phyloP scores from a whole-genome alignment of 2,113 vertebrate species.

The Lagopus muta region DNA sequence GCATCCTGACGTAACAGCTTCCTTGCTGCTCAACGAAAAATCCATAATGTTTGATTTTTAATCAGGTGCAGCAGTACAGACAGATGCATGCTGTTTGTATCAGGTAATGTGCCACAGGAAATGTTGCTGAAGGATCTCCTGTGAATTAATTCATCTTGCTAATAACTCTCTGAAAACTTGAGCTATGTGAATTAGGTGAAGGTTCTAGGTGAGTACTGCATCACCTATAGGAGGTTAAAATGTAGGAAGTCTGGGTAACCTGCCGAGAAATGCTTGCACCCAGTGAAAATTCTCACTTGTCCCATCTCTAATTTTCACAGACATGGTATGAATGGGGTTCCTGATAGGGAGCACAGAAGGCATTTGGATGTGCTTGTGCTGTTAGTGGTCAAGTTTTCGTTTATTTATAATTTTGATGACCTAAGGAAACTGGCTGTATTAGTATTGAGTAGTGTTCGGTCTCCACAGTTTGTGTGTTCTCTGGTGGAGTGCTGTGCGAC shows the following conservation, averaged over 20 bases:
- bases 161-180: background rate
- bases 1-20: background rate
- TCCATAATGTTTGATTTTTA: conserved; percentile 39
- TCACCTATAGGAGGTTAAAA: background rate
- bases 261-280: background rate
- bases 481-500: background rate
- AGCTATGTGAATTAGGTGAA: background rate
- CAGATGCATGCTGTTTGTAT: background rate
- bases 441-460: background rate
- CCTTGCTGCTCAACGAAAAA: background rate
- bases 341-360: background rate
- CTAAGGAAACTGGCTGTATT: background rate
- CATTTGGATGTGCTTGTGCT: background rate
- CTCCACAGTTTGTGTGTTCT: fast-evolving
- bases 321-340: fast-evolving
- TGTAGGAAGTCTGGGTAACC: background rate
- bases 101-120: background rate
- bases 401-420: background rate
- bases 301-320: background rate
- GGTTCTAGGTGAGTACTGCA: background rate
- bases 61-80: background rate
- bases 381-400: background rate
- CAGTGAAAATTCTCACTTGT: background rate
- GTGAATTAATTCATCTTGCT: background rate
- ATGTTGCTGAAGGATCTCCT: background rate